Conservation (phyloP, 2,797 vertebrate genomes). For the Saxicola maurus region DNA sequence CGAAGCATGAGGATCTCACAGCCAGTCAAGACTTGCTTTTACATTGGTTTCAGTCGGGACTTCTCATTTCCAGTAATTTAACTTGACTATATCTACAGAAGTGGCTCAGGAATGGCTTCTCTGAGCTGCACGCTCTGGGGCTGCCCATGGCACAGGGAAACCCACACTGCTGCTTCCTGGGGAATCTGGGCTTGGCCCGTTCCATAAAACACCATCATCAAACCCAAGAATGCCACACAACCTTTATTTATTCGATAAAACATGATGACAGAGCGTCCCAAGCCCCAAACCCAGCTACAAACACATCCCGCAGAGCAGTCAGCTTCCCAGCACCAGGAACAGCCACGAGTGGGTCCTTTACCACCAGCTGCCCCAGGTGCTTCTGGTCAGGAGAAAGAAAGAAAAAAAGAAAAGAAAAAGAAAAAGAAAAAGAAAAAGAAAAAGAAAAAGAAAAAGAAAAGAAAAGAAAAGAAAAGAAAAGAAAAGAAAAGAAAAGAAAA, state of each 20-base stretch:
- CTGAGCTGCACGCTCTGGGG: accelerated
- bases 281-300: no score
- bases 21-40: neutral
- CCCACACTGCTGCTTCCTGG: neutral
- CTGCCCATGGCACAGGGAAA: neutral
- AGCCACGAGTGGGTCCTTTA: no score
- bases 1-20: neutral
- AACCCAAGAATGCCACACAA: neutral
- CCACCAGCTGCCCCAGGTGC: neutral
- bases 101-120: neutral
- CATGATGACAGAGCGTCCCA: neutral
- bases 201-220: neutral
- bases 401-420: neutral
- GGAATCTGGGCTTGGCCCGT: neutral
- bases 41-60: accelerated
- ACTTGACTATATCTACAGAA: neutral
- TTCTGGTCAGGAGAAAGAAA: neutral
- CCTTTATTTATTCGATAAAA: neutral
- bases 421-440: neutral
- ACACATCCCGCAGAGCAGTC: accelerated
- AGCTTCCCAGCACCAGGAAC: no score
- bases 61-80: neutral
- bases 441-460: no score
- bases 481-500: no score
- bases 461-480: no score